phyloP scores from a whole-genome alignment of 2,113 vertebrate species.

The Cyanoliseus patagonus region DNA sequence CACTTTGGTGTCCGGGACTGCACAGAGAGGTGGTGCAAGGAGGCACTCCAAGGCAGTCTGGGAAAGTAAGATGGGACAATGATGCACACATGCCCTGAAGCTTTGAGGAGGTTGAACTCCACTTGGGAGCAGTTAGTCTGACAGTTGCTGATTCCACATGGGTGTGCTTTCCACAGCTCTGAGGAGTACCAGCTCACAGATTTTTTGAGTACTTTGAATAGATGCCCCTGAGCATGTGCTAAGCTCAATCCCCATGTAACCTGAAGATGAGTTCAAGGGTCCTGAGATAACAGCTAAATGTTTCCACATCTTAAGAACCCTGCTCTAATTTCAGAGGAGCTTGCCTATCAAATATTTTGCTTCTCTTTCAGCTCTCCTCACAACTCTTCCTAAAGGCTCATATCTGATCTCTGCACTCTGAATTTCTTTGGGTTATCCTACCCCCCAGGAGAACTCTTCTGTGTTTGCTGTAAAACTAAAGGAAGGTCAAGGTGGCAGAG shows the following conservation, averaged over 20 bases:
- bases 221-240: neutral
- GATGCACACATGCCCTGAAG: neutral
- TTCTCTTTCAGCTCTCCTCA: neutral
- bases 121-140: neutral
- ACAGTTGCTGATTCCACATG: neutral
- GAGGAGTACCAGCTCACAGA: neutral
- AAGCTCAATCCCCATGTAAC: neutral
- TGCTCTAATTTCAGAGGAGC: constrained; percentile 1
- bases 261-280: neutral
- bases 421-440: neutral
- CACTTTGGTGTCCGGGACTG: neutral
- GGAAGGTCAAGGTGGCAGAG: neutral
- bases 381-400: neutral
- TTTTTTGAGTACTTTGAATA: neutral
- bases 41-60: neutral
- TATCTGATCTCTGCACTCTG: neutral
- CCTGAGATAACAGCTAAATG: neutral
- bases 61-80: neutral
- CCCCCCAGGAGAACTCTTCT: neutral
- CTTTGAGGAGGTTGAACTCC: neutral
- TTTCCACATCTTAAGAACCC: neutral
- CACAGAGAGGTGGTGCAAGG: neutral
- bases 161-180: neutral
- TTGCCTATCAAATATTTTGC: constrained; percentile 23
- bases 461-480: neutral